These are phyloP conservation scores for Neoseiulus cucumeris DNA, from an alignment of 1,140 invertebrate species.

Conservation along the genomic window DNA sequence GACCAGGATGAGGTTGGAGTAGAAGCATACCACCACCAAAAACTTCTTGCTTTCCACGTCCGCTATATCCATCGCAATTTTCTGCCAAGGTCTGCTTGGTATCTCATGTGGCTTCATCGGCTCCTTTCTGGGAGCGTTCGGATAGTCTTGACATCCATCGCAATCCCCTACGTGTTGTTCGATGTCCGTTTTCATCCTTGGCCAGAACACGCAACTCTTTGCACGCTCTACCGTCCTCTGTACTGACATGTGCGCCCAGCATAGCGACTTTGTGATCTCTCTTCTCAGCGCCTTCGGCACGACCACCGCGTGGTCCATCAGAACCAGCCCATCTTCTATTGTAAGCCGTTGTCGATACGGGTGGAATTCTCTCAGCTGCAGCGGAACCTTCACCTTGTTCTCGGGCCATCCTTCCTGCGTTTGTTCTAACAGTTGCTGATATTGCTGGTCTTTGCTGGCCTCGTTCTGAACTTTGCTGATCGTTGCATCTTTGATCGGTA, in stretches of 20 bases:
- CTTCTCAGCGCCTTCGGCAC: background rate
- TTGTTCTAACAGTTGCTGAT: background rate
- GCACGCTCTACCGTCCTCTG: background rate
- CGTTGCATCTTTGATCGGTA: background rate
- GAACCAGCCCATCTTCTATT: background rate
- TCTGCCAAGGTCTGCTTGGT: background rate
- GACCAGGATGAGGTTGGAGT: conserved; percentile 19
- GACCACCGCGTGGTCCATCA: background rate
- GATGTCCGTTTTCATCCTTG: background rate
- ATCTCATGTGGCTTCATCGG: background rate
- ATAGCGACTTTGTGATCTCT: background rate
- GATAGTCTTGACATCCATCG: background rate
- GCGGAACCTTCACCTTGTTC: background rate
- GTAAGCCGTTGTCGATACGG: background rate
- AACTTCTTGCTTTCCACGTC: background rate
- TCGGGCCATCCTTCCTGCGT: conserved; percentile 10
- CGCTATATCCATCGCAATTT: background rate
- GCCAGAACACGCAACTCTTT: background rate
- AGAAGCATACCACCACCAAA: background rate
- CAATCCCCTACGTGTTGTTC: background rate
- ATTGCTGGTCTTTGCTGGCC: background rate
- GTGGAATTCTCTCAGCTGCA: background rate
- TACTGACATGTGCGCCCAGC: background rate
- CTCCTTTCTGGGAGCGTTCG: background rate
- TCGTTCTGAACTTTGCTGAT: background rate